A percentile compares a stretch with the other conserved stretches of the same genome.
These are phyloP conservation scores for Oreortyx pictus DNA, from an alignment of 2,797 vertebrate genomes.

Conservation along the genomic window DNA sequence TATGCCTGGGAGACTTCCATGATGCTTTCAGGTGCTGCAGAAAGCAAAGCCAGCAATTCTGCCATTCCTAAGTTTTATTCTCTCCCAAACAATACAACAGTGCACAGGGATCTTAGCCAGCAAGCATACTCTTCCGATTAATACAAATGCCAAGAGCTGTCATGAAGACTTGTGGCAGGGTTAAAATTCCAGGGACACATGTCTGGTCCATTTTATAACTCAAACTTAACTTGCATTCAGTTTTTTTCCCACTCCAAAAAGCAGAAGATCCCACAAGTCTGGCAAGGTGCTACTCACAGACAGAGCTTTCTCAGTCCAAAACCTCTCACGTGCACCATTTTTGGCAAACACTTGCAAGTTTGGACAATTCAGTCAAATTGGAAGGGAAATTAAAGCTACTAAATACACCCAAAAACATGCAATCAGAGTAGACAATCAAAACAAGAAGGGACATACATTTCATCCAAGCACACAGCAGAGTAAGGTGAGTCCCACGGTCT, in stretches of 20 bases:
- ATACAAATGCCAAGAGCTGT: neutral
- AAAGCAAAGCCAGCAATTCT: neutral
- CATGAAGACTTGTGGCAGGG: neutral
- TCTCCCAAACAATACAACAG: neutral
- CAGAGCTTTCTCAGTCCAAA: neutral
- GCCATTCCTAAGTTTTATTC: neutral
- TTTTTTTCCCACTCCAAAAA: neutral
- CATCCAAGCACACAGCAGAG: neutral
- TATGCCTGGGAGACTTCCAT: constrained; percentile 5
- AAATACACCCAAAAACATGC: too few relatives aligned
- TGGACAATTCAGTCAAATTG: neutral
- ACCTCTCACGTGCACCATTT: neutral
- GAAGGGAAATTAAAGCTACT: neutral
- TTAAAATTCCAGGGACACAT: neutral
- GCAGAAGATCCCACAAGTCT: fast-evolving
- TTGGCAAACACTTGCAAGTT: neutral
- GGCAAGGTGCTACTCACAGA: neutral
- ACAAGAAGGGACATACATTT: neutral
- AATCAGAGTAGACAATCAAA: neutral
- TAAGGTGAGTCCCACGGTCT: neutral
- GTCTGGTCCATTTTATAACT: neutral
- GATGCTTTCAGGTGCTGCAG: neutral
- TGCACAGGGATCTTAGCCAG: neutral
- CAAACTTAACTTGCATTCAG: neutral
- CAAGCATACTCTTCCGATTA: neutral